Evolutionary conservation across 1,140 invertebrate genomes (phyloP).

Genomic region (Centruroides vittatus): DNA sequence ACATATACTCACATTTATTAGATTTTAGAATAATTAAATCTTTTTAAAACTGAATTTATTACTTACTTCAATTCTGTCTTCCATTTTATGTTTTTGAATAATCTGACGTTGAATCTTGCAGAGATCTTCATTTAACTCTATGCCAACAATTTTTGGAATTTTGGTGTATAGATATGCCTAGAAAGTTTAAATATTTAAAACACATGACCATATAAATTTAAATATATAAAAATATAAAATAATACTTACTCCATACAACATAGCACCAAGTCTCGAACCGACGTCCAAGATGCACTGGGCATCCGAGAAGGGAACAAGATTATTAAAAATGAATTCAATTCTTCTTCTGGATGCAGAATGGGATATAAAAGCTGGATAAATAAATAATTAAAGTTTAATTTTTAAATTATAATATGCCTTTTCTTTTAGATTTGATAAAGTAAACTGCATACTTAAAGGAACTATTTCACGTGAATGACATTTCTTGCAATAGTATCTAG

Average conservation of each 20-base stretch:
- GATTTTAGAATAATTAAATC: too few relatives aligned
- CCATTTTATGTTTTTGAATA: slow-evolving; percentile 37
- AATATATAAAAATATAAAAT: slow-evolving; percentile 3
- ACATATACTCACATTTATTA: too few relatives aligned
- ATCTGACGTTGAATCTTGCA: slow-evolving; percentile 45
- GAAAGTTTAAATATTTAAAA: slow-evolving; percentile 17
- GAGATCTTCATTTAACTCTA: slow-evolving; percentile 54
- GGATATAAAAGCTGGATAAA: slow-evolving; percentile 42
- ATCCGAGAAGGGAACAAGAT: slow-evolving; percentile 40
- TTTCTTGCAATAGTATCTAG: slow-evolving; percentile 44
- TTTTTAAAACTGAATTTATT: not conserved
- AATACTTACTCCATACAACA: slow-evolving; percentile 46
- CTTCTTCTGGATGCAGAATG: slow-evolving; percentile 48
- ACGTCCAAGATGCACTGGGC: slow-evolving; percentile 48
- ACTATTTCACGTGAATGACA: slow-evolving; percentile 45
- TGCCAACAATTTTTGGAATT: slow-evolving; percentile 43
- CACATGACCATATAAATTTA: not conserved
- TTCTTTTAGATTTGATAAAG: not conserved
- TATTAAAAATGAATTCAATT: slow-evolving; percentile 46
- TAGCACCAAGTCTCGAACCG: slow-evolving; percentile 50
- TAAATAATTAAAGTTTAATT: not conserved
- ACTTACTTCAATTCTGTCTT: slow-evolving; percentile 23
- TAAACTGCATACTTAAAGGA: slow-evolving; percentile 35
- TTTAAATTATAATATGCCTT: too few relatives aligned
- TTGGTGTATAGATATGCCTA: slow-evolving; percentile 48